Evolutionary conservation across 2,888 invertebrate genomes (phyloP), one percentile per base, ranked within the genome.

Genomic region (Cynaeus angustus): DNA sequence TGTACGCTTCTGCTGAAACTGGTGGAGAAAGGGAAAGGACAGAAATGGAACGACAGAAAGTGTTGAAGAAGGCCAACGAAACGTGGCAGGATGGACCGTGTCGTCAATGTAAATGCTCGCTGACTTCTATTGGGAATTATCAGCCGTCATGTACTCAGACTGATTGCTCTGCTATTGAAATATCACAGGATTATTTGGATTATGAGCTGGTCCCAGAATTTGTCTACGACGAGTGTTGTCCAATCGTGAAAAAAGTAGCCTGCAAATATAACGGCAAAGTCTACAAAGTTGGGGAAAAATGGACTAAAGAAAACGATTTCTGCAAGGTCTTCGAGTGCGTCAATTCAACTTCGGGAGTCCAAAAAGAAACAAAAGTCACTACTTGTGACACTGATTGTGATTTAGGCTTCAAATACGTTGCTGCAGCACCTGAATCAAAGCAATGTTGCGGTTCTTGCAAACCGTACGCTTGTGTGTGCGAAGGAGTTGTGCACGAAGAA

Each of bases 81-180:
- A 86, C 84, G 0, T 94, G 93, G 93, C 80, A 86, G 69, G 92
- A 93, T 81, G 93, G 92, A 0, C 90, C 91, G 14, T 94, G 94
- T 78, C 88, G 89, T 38, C 85, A 86, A 30, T 94, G 93, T 76
- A 84, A 84, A 46, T 93, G 93, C 80, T 43, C 75, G 26, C 83
- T 84, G 33, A 76, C 80, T 41, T 75, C 77, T 6, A 73, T 77
- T 10, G 82, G 81, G 5, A 86, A 83, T 65, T 76, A 78, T 0
- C 80, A 84, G 4, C 78, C 81, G 8, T 70, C 83, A 1, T 93
- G 93, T 82, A 77, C 85, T 0, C 82, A 83, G 8, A 86, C 84
- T 0, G 85, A 88, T 64, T 93, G 92, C 76, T 82, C 88, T 1
- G 72, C 81, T 10, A 56, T 87, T 0, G 72, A 78, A n/a, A 78